Evolutionary conservation across 2,888 invertebrate genomes (phyloP), one percentile per base, ranked within the genome.

Genomic region (Drepana falcataria): DNA sequence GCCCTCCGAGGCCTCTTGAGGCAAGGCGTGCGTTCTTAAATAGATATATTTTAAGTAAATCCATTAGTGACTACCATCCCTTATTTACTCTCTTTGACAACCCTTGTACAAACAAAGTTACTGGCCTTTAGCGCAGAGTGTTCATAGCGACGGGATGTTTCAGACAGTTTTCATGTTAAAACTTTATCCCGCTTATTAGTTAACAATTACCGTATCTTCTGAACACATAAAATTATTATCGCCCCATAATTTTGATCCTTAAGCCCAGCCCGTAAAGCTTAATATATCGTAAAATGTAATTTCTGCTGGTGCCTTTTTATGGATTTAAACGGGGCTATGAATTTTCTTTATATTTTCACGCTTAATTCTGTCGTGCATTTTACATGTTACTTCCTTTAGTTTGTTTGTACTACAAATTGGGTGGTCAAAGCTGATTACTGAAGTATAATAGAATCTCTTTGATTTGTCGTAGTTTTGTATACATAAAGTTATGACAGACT

Each of bases 111-210:
- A n/a, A n/a, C 2, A 4, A 56, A 51, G 44, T 48, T 52, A 34
- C 56, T 53, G 53, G 59, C 59, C 59, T 61, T 60, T 56, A 47
- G 53, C 51, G 44, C 37, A 35, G 37, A 47, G 37, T 55, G 49
- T 58, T 55, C 62, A 63, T 54, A 65, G 57, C 54, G 53, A 47
- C 2, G 40, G 21, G 44, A 51, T 68, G 68, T 49, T 61, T 40
- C 33, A 58, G 73, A 72, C 71, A 72, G 62, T 58, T 69, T 61
- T 60, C 40, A 60, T 59, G 65, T 65, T 53, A 49, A 66, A 64
- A 67, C 56, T 64, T 62, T 58, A 67, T 58, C 58, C 47, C 52
- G 49, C 48, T 59, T 59, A 69, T 67, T 65, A 53, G 57, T 60
- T 53, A 67, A 62, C 59, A 61, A 64, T 62, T 61, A 60, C 37